Evolutionary conservation across 2,888 invertebrate species (phyloP).

Genomic region (Apodemia mormo): DNA sequence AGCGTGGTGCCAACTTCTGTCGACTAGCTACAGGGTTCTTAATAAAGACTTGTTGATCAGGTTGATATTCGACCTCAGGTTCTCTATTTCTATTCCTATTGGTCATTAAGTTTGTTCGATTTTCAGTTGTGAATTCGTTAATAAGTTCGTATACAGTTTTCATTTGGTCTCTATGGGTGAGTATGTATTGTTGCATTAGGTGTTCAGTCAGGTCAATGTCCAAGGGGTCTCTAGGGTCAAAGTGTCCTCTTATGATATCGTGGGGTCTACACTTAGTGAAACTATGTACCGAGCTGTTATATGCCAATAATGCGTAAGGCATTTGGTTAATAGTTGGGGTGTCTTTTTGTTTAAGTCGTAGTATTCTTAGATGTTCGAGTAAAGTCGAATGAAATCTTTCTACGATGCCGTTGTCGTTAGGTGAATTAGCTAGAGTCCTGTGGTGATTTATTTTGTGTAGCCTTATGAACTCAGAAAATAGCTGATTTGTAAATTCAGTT

Average conservation of each 20-base stretch:
- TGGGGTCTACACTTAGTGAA: conserved; percentile 27
- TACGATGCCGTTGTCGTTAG: conserved; percentile 34
- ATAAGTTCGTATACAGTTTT: conserved; percentile 27
- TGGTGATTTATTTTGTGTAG: too few relatives aligned
- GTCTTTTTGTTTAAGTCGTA: conserved; percentile 21
- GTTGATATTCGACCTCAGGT: conserved; percentile 15
- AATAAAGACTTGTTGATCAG: conserved; percentile 18
- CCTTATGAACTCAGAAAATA: too few relatives aligned
- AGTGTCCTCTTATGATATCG: conserved; percentile 38
- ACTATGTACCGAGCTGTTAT: conserved; percentile 33
- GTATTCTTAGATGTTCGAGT: conserved; percentile 29
- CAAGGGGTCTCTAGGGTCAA: conserved; percentile 30
- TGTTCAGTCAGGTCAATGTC: conserved; percentile 23
- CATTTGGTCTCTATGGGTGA: conserved; percentile 30
- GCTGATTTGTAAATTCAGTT: too few relatives aligned
- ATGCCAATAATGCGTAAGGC: conserved; percentile 32
- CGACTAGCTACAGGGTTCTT: background rate
- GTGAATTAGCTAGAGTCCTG: conserved; percentile 28
- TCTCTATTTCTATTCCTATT: too few relatives aligned
- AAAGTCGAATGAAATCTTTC: conserved; percentile 30
- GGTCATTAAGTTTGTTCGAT: too few relatives aligned
- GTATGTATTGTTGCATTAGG: background rate
- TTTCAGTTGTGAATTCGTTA: conserved; percentile 15
- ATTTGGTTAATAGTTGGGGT: conserved; percentile 22
- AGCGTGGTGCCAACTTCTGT: conserved; percentile 23